Evolutionary conservation across 1,140 invertebrate genomes (phyloP), one percentile per base, ranked within the genome.

Genomic region (Panagrolaimus sp.): DNA sequence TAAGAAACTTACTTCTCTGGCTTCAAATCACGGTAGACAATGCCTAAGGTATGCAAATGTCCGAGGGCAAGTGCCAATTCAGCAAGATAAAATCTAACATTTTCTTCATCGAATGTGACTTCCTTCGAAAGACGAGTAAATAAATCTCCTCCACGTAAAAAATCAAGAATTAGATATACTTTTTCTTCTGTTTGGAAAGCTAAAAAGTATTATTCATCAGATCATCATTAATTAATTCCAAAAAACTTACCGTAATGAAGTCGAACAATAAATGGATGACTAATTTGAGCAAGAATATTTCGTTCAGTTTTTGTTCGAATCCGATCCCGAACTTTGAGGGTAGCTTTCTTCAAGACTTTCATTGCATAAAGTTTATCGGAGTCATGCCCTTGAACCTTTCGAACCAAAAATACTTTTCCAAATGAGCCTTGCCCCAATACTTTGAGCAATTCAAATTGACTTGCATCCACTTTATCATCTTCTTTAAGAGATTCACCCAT

Each of bases 31-130:
- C 96, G 87, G 86, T 98, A 98, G 83, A 98, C 96, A 73, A 98
- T 97, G 72, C 95, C 96, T 71, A 98, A 86, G 66, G 88, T 88
- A 84, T 99, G 96, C 69, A 99, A 89, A 87, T 98, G 95, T 85
- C 96, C 91, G 76, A 99, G 86, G 15, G 96, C 96, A 81, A 98
- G 87, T 14, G 94, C 94, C 83, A 98, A 86, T 85, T 99, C 96
- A 5, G 96, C 96, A 82, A 99, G 86, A 86, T 99, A 99, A 87
- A 98, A 98, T 85, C 98, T 98, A 0, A 98, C 96, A 87, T 99
- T 96, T 84, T 98, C 95, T 86, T 98, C 96, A 7, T 95, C 98
- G 83, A 98, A 98, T 95, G 98, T 98, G 47, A n/a, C 93, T 88
- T 98, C 94, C 88, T 97, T 97, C 71, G 93, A 95, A 17, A 98